These are phyloP conservation scores for Scophthalmus maximus DNA, from an alignment of 2,113 vertebrate genomes.

Conservation along the genomic window DNA sequence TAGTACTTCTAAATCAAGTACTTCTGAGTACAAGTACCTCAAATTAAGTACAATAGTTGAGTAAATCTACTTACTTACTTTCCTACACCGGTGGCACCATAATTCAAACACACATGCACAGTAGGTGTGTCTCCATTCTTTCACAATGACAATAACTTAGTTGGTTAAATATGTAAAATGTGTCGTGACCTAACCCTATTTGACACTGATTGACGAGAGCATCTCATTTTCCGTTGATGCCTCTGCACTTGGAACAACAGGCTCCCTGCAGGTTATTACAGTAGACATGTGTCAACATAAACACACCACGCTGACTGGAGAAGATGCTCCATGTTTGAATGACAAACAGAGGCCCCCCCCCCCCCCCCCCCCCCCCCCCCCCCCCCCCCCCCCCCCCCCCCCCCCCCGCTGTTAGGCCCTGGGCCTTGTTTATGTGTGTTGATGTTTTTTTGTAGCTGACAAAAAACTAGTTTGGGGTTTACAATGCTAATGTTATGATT, in stretches of 20 bases:
- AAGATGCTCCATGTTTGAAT: background rate
- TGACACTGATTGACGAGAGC: background rate
- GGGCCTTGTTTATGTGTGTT: background rate
- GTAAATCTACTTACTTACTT: background rate
- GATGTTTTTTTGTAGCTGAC: background rate
- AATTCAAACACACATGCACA: no score
- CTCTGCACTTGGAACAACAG: background rate
- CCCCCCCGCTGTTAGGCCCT: background rate
- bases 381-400: background rate
- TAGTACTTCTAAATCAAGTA: no score
- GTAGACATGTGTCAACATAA: slow-evolving; percentile 38
- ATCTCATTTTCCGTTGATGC: background rate
- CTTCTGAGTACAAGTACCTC: background rate
- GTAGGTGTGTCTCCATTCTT: background rate
- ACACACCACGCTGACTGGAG: background rate
- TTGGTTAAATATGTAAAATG: no score
- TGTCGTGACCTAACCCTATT: no score
- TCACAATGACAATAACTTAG: background rate
- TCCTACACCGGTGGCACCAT: background rate
- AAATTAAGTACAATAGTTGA: background rate
- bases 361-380: background rate
- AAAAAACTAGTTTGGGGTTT: background rate
- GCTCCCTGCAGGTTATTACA: no score
- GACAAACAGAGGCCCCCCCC: slow-evolving; percentile 2
- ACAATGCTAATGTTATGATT: background rate